A percentile compares a stretch with the other conserved stretches of the same genome.
Conservation (phyloP, 2,888 invertebrate genomes). For the Cephus pulcher region DNA sequence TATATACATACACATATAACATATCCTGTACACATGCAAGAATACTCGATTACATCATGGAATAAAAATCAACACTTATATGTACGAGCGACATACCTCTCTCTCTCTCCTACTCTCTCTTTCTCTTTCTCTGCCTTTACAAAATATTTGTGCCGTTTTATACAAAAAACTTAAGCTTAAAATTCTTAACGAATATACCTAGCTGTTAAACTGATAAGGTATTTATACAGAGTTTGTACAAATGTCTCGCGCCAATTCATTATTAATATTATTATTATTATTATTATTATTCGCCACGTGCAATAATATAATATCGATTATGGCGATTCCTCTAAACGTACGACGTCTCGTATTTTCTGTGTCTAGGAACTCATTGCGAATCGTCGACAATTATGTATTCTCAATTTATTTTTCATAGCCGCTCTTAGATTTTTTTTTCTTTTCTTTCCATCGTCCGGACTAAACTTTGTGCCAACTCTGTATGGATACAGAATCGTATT, state of each 20-base stretch:
- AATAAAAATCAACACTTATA: slow-evolving; percentile 34
- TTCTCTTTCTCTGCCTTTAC: slow-evolving; percentile 25
- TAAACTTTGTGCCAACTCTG: slow-evolving; percentile 43
- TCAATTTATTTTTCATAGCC: no score
- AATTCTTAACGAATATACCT: slow-evolving; percentile 33
- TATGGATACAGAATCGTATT: slow-evolving; percentile 36
- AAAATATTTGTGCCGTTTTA: slow-evolving; percentile 51
- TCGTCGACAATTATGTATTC: no score
- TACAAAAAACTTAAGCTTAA: slow-evolving; percentile 41
- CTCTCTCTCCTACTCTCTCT: slow-evolving; percentile 23
- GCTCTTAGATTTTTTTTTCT: no score
- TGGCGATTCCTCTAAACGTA: no score
- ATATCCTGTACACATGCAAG: no score
- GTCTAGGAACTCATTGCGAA: no score
- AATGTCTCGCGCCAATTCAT: slow-evolving; percentile 25
- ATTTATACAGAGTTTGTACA: slow-evolving; percentile 55
- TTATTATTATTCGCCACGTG: no score
- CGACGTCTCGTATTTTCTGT: no score
- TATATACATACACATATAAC: no score
- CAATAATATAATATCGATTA: no score
- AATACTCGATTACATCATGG: no score
- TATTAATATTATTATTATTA: neutral
- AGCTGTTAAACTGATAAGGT: slow-evolving; percentile 35
- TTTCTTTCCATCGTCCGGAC: no score
- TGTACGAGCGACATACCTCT: slow-evolving; percentile 24